Evolutionary conservation across 2,113 vertebrate species (phyloP), one percentile per base, ranked within the genome.

Genomic region (Bubo blakistoni): DNA sequence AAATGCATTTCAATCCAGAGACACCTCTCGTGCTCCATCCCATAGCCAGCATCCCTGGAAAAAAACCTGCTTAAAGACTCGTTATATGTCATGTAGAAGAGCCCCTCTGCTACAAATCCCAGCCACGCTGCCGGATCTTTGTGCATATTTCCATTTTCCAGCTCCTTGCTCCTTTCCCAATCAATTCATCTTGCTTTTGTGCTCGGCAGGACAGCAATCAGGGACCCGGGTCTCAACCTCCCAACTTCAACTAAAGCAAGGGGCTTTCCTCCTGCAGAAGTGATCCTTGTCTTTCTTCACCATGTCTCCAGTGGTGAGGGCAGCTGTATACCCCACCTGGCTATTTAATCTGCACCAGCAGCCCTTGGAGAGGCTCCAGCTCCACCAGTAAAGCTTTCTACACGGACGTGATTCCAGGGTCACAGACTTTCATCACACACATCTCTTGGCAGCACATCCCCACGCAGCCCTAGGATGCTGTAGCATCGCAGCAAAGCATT

Each of bases 81-180:
- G 0, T 5, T 11, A 3, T 13, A 3, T 4, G 16, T 2, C 1
- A 3, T 0, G 8, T 2, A 26, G 51, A 59, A 29, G 20, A 86
- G 22, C 21, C 29, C 47, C 13, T 19, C 2, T 19, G 40, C 72
- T 4, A 2, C 0, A 0, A 34, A 80, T 16, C 67, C 81, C 65
- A 46, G 51, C 54, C 47, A 13, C 1, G 18, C 30, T 71, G 69
- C 57, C 49, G 16, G 46, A 7, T 18, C n/a, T 38, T 55, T 10
- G 6, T 6, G 54, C 15, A 2, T 11, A 4, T 25, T 81, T 18
- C 42, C 58, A 0, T 34, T 47, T 72, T 42, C 71, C 59, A 74
- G 22, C 42, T 30, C 51, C 21, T 25, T 47, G 34, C 36, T 42
- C 36, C 62, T 34, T 71, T 46, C 67, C 55, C 72, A 34, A 11